Conservation (phyloP, 2,888 invertebrate genomes). For the Noctua fimbriata region DNA sequence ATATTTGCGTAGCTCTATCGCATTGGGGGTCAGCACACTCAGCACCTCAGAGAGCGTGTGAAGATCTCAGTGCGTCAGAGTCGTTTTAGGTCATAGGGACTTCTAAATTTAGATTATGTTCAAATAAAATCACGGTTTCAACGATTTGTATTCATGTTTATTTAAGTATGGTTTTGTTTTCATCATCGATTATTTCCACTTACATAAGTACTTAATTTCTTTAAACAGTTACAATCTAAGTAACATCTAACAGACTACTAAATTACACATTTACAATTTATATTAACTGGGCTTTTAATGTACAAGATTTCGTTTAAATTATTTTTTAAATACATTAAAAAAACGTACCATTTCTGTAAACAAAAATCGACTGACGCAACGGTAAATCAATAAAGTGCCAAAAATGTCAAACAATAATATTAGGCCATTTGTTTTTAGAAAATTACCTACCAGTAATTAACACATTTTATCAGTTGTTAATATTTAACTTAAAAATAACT, state of each 20-base stretch:
- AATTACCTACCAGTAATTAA: constrained; percentile 24
- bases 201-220: constrained; percentile 69
- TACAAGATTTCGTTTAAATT: constrained; percentile 52
- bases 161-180: constrained; percentile 84
- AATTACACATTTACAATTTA: constrained; percentile 88
- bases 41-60: not conserved
- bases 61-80: not conserved
- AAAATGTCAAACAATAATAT: constrained; percentile 53
- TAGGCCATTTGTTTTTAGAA: constrained; percentile 60
- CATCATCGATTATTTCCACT: constrained; percentile 74
- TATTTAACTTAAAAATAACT: constrained; percentile 73
- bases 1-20: not conserved
- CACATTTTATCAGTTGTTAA: constrained; percentile 40
- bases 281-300: constrained; percentile 82
- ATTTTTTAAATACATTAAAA: constrained; percentile 57
- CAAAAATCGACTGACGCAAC: constrained; percentile 25
- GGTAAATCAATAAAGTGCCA: constrained; percentile 37
- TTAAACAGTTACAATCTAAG: constrained; percentile 87
- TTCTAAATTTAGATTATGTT: not conserved
- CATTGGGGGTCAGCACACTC: not conserved
- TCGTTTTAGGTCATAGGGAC: not conserved
- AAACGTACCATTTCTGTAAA: constrained; percentile 14
- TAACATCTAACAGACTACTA: constrained; percentile 89
- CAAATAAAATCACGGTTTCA: constrained; percentile 65
- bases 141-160: constrained; percentile 86